Base-by-base conservation (phyloP, 2,113 vertebrate species). In the Glaucomys volans region DNA sequence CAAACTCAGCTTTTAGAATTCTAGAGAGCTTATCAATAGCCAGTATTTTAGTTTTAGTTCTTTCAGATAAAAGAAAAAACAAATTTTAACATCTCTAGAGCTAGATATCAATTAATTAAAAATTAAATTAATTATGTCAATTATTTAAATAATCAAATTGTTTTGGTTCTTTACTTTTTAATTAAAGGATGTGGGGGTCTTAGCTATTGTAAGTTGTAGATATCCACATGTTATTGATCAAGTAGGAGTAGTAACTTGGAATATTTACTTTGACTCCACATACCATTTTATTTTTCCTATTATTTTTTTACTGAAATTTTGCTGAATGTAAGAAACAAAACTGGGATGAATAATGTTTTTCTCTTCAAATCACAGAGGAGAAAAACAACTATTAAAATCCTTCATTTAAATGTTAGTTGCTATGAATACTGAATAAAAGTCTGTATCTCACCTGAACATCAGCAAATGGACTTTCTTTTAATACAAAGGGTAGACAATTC, bases 21-120 rank as follows among this genome's bases (percentile, higher is more conserved):
- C 3, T 95, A 64, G 47, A 87, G 5, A 10, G 0, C 18, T 87
- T 97, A 95, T 95, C 88, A 50, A 67, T 89, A 96, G 79, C 66
- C 90, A 5, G 8, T 50, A 83, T 95, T 96, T 94, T 96, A 86
- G 87, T 93, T 90, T 83, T 83, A 35, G 13, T 91, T 85, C 47
- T 97, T 98, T 54, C n/a, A 87, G 4, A 76, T 5, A 95, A 54
- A 79, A 97, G 32, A 97, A 97, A 81, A 86, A 76, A 87, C 54
- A 97, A 93, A 89, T 64, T 79, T 84, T 79, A 76, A 76, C 71
- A 5, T 93, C 14, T 91, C 87, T 11, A 24, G 5, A 59, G 7
- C 13, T 44, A 88, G 22, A 24, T 81, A 96, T 89, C 44, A 47
- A 47, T 47, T 47, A 47, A 47, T 47, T 47, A 9, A 47, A 35